Evolutionary conservation across 1,140 invertebrate genomes (phyloP), one percentile per base, ranked within the genome.

Genomic region (Ostrea denselamellosa): DNA sequence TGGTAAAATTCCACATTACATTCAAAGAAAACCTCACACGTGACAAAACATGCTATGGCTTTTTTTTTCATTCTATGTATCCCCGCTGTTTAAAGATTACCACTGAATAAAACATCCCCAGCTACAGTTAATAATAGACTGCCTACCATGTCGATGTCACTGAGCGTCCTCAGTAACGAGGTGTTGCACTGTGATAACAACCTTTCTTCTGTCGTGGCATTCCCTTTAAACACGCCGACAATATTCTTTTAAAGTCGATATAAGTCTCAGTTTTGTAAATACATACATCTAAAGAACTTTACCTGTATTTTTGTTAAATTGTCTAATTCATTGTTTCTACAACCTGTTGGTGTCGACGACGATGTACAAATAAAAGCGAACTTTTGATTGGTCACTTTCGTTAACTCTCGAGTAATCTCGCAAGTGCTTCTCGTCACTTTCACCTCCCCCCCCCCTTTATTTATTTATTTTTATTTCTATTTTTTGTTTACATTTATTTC

Each of bases 281-380:
- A 25, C 25, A 77, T 77, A 4, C 25, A 14, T 25, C 12, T 28
- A 14, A 14, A 8, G 25, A 28, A 28, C 10, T 77, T 77, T 77
- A 77, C 68, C 68, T 77, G 68, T 14, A 34, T 34, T 14, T 25
- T 28, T 77, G 25, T 77, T 77, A 25, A 28, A 28, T 34, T 77
- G 25, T 34, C 68, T 77, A 34, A 9, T 77, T 14, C 25, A 34
- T 77, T 28, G 68, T 77, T 77, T 77, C 68, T 34, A 77, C 68
- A 77, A 25, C 68, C 68, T 77, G 68, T 77, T 77, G 68, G 68
- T 77, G 68, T 77, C 68, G 68, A 77, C 68, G 68, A 77, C 68
- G 68, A 77, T 77, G 68, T 77, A 77, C 68, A 77, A 77, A 77
- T 77, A 77, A 25, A 77, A 77, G 68, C 22, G 68, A 77, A 77